Evolutionary conservation across 2,113 vertebrate species (phyloP).

Genomic region (Hippoglossus stenolepis): DNA sequence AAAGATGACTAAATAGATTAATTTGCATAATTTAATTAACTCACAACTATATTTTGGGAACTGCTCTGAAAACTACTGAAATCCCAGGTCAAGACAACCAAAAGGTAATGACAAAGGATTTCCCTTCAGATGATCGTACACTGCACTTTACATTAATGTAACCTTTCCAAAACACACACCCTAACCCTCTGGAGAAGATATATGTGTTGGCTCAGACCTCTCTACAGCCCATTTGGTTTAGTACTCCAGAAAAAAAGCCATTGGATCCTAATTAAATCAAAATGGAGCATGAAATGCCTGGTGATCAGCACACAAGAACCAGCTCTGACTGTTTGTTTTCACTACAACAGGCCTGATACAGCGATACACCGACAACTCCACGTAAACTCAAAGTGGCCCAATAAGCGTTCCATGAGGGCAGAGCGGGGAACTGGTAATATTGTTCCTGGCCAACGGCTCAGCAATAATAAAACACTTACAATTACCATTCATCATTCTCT

Average conservation of each 20-base stretch:
- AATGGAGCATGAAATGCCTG: slow-evolving; percentile 75
- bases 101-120: slow-evolving; percentile 5
- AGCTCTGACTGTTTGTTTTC: slow-evolving; percentile 67
- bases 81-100: slow-evolving; percentile 11
- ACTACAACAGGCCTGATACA: slow-evolving; percentile 61
- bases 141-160: slow-evolving; percentile 16
- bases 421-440: slow-evolving; percentile 30
- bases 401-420: slow-evolving; percentile 35
- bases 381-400: slow-evolving; percentile 58
- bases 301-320: slow-evolving; percentile 60
- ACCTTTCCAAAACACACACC: slow-evolving; percentile 32
- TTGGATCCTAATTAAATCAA: slow-evolving; percentile 80
- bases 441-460: slow-evolving; percentile 59
- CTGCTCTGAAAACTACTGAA: slow-evolving; percentile 30
- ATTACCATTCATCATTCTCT: slow-evolving; percentile 70
- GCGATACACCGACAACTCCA: slow-evolving; percentile 54
- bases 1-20: slow-evolving; percentile 18
- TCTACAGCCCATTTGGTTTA: slow-evolving; percentile 67
- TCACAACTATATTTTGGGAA: slow-evolving; percentile 13
- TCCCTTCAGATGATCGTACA: background rate
- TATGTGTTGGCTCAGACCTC: slow-evolving; percentile 56
- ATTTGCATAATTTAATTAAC: slow-evolving; percentile 40
- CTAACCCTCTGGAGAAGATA: slow-evolving; percentile 52
- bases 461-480: slow-evolving; percentile 69
- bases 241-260: slow-evolving; percentile 52